Evolutionary conservation across 2,797 vertebrate genomes (phyloP).

Genomic region (Paguma larvata): DNA sequence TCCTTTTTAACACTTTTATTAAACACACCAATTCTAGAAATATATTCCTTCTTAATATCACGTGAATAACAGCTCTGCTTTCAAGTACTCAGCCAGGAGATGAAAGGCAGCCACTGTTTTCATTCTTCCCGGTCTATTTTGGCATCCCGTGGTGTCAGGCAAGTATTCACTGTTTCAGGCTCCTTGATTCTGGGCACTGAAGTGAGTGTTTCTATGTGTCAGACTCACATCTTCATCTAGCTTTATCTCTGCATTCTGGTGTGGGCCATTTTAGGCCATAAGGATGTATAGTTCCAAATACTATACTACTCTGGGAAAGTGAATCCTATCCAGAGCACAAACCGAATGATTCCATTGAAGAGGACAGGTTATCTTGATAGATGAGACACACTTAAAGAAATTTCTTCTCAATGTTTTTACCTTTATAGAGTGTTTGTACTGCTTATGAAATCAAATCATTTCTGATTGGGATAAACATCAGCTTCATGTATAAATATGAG

Average conservation of each 20-base stretch:
- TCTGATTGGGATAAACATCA: background rate
- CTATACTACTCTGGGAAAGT: background rate
- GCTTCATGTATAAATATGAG: constrained; percentile 37
- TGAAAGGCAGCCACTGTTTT: background rate
- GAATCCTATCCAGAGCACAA: background rate
- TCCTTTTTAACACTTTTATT: background rate
- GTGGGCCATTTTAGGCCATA: background rate
- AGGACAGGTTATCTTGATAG: background rate
- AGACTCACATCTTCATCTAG: background rate
- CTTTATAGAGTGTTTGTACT: background rate
- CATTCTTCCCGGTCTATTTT: background rate
- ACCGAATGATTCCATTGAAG: background rate
- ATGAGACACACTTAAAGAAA: background rate
- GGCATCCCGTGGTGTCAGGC: background rate
- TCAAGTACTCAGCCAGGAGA: background rate
- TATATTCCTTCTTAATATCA: background rate
- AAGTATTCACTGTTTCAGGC: background rate
- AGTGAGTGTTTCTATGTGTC: constrained; percentile 6
- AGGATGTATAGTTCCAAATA: background rate
- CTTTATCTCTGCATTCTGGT: background rate
- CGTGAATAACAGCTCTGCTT: background rate
- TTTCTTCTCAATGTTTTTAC: constrained; percentile 47
- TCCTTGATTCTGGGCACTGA: background rate
- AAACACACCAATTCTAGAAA: background rate
- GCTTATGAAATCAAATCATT: background rate